Evolutionary conservation across 2,888 invertebrate species (phyloP).

Genomic region (Mythimna vitellina): DNA sequence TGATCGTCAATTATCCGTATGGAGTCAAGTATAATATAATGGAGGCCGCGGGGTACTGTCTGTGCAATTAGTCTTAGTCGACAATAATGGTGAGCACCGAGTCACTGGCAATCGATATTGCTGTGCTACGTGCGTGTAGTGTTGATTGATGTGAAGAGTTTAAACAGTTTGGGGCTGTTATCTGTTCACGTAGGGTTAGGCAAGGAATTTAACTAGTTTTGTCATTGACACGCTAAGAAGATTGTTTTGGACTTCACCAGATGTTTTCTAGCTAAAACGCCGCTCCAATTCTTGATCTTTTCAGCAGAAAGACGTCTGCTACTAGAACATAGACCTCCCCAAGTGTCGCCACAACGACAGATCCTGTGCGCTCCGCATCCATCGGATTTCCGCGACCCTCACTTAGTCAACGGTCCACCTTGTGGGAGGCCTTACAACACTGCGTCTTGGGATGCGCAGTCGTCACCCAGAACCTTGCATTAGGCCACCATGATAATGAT

Average conservation of each 20-base stretch:
- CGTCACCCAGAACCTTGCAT: too few relatives aligned
- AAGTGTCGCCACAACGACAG: too few relatives aligned
- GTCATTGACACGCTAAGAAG: too few relatives aligned
- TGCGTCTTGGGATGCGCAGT: too few relatives aligned
- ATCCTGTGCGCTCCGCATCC: too few relatives aligned
- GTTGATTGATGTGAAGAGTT: conserved; percentile 2
- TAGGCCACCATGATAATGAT: not conserved
- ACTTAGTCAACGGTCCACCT: too few relatives aligned
- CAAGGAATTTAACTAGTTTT: too few relatives aligned
- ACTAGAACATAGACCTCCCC: too few relatives aligned
- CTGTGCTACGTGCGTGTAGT: conserved; percentile 29
- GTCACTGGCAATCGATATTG: conserved; percentile 27
- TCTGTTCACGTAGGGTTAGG: too few relatives aligned
- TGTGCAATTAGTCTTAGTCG: conserved; percentile 44
- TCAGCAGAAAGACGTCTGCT: too few relatives aligned
- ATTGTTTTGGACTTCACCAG: not conserved
- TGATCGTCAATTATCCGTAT: conserved; percentile 35
- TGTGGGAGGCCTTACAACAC: too few relatives aligned
- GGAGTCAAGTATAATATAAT: conserved; percentile 20
- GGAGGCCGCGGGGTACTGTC: conserved; percentile 23
- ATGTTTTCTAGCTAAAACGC: not conserved
- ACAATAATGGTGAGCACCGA: conserved; percentile 7
- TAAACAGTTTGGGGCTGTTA: not conserved
- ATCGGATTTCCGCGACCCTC: too few relatives aligned
- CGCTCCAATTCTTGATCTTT: not conserved